Evolutionary conservation across 2,113 vertebrate genomes (phyloP).

Genomic region (Sitta europaea): DNA sequence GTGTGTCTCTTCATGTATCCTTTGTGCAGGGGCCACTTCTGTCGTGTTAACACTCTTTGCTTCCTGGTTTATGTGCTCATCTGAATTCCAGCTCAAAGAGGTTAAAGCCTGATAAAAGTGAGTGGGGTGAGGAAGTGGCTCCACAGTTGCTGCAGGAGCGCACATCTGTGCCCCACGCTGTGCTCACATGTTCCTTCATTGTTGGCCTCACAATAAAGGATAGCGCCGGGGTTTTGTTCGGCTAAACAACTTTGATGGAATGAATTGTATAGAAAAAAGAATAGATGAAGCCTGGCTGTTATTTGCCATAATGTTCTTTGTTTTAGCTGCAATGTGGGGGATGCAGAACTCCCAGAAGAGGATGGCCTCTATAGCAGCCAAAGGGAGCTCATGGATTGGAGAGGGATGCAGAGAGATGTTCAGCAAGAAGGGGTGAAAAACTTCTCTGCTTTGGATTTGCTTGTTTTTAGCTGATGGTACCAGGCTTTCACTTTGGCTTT

Average conservation of each 20-base stretch:
- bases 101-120: neutral
- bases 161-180: conserved; percentile 47
- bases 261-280: conserved; percentile 33
- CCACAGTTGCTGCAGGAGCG: neutral
- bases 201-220: conserved; percentile 45
- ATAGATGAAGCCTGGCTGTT: conserved; percentile 28
- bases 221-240: conserved; percentile 21
- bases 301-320: conserved; percentile 47
- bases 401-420: neutral
- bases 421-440: neutral
- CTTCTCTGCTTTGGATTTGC: neutral
- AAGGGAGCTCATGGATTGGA: neutral
- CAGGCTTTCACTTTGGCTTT: neutral
- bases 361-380: neutral
- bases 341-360: conserved; percentile 3
- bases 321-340: neutral
- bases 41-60: conserved; percentile 20
- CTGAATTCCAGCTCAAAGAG: conserved; percentile 24
- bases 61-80: conserved; percentile 27
- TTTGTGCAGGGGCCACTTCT: neutral
- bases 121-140: neutral
- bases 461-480: neutral
- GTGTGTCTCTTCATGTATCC: neutral
- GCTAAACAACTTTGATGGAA: conserved; percentile 35
- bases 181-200: conserved; percentile 36